A percentile compares a stretch with the other conserved stretches of the same genome.
phyloP scores from a whole-genome alignment of 2,113 vertebrate genomes.

The Erythrolamprus reginae region DNA sequence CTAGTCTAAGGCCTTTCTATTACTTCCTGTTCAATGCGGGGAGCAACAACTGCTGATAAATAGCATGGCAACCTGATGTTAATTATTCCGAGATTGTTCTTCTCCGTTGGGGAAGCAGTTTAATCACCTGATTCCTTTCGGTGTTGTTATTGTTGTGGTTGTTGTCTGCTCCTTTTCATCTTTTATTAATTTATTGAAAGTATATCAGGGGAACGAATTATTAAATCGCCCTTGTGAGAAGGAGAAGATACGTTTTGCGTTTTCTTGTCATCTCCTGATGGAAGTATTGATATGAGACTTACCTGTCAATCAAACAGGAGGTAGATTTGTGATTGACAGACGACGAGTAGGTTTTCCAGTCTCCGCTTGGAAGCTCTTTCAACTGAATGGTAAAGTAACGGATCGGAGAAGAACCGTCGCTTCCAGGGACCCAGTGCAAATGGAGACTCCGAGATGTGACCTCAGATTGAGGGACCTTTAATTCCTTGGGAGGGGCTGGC shows the following conservation, averaged over 20 bases:
- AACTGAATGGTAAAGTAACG: conserved; percentile 88
- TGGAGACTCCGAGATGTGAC: conserved; percentile 78
- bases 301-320: conserved; percentile 80
- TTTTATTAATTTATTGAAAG: not conserved
- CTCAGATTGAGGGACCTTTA: conserved; percentile 77
- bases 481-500: conserved; percentile 82
- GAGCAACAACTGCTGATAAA: not conserved
- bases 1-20: not conserved
- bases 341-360: conserved; percentile 81
- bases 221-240: not conserved
- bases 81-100: not conserved
- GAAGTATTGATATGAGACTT: not conserved
- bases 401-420: conserved; percentile 85
- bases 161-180: not conserved
- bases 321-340: conserved; percentile 84
- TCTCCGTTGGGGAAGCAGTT: not conserved
- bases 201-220: not conserved
- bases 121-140: not conserved
- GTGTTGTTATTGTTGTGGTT: not conserved
- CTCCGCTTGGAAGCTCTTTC: conserved; percentile 76
- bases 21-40: not conserved
- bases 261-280: not conserved
- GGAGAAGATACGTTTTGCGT: not conserved
- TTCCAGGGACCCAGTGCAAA: conserved; percentile 83
- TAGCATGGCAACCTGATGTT: not conserved